A percentile compares a stretch with the other conserved stretches of the same genome.
phyloP scores from a whole-genome alignment of 2,113 vertebrate species.

The Dipodomys stephensi region DNA sequence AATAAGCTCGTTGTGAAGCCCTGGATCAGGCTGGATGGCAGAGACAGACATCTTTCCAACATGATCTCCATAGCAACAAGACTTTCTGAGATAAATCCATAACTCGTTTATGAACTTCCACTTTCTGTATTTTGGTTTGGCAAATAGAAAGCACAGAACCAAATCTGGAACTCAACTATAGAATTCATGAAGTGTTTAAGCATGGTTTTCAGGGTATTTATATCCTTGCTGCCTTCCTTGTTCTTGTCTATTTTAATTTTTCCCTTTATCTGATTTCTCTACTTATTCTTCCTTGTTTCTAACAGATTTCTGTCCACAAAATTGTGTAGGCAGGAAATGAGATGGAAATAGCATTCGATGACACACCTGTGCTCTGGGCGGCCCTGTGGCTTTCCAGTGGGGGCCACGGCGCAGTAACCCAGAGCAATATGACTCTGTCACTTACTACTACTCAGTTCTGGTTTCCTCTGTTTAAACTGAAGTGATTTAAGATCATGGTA shows the following conservation, averaged over 20 bases:
- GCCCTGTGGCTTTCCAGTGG: neutral
- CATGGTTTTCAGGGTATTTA: neutral
- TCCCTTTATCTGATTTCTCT: neutral
- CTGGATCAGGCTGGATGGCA: constrained; percentile 35
- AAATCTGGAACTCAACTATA: constrained; percentile 2
- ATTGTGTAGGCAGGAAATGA: neutral
- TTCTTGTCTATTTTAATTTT: constrained; percentile 30
- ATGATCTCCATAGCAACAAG: constrained; percentile 50
- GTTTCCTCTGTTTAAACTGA: neutral
- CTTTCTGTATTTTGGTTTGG: constrained; percentile 28
- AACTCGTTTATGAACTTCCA: constrained; percentile 34
- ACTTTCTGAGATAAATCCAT: constrained; percentile 21
- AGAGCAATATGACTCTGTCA: neutral
- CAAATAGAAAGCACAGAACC: constrained; percentile 13
- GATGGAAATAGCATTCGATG: neutral
- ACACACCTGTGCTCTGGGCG: neutral
- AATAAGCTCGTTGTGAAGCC: constrained; percentile 52
- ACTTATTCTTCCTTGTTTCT: neutral
- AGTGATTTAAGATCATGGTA: neutral
- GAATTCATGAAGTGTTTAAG: neutral
- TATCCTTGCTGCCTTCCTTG: neutral
- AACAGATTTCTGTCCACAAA: neutral
- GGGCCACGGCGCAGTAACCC: neutral
- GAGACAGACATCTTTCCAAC: constrained; percentile 39
- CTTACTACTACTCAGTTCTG: neutral